phyloP scores from a whole-genome alignment of 1,140 invertebrate genomes.

The Tribolium castaneum region DNA sequence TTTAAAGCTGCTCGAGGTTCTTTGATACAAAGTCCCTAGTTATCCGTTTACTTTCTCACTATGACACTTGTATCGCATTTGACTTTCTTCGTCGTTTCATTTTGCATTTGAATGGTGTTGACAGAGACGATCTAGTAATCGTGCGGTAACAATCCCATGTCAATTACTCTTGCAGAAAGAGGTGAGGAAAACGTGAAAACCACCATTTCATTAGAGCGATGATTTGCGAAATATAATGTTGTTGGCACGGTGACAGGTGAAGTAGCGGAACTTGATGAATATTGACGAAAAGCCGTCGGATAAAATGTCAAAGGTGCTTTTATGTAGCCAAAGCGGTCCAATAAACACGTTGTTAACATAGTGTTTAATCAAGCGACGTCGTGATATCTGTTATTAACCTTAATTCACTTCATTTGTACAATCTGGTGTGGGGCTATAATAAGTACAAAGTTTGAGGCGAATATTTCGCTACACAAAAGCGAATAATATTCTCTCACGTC shows the following conservation, averaged over 20 bases:
- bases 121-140: not conserved
- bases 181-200: not conserved
- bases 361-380: conserved; percentile 2
- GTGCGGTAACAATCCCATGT: not conserved
- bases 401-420: conserved; percentile 20
- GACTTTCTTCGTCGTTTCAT: not conserved
- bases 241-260: not conserved
- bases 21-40: not conserved
- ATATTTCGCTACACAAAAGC: conserved; percentile 13
- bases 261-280: not conserved
- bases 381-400: conserved; percentile 21
- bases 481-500: conserved; percentile 16
- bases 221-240: not conserved
- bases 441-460: conserved; percentile 15
- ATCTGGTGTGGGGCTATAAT: conserved; percentile 16
- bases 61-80: not conserved
- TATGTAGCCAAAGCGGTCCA: conserved; percentile 3
- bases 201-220: not conserved
- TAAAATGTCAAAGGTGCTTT: conserved; percentile 17
- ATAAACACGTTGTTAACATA: conserved; percentile 10
- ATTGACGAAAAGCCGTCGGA: not conserved
- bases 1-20: not conserved
- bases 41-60: not conserved
- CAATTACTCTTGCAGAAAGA: not conserved
- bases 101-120: not conserved